Percentiles rank a stretch among this genome's conserved stretches.
Conservation (phyloP, 1,140 invertebrate species). For the Lordiphosa clarofinis region DNA sequence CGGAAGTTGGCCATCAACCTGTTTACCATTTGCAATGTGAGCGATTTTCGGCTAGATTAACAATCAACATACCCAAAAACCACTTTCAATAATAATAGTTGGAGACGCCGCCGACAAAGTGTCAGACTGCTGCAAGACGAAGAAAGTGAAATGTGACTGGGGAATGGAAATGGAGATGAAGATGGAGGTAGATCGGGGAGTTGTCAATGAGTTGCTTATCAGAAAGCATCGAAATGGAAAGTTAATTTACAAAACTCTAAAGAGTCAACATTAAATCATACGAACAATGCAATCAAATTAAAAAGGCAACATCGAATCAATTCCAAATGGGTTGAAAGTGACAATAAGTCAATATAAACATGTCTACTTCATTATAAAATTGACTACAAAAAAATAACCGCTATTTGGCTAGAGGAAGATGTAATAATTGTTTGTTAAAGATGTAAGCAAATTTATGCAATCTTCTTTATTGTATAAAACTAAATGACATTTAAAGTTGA, state of each 20-base stretch:
- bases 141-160: slow-evolving; percentile 67
- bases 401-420: too few species aligned
- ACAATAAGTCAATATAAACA: too few species aligned
- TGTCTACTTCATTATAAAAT: too few species aligned
- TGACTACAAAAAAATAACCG: too few species aligned
- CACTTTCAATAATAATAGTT: slow-evolving; percentile 60
- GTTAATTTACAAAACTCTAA: slow-evolving; percentile 35
- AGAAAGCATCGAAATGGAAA: slow-evolving; percentile 59
- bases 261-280: slow-evolving; percentile 49
- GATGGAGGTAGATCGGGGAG: slow-evolving; percentile 15
- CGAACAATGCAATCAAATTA: slow-evolving; percentile 43
- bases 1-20: slow-evolving; percentile 51
- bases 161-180: slow-evolving; percentile 17
- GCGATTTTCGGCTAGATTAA: slow-evolving; percentile 52
- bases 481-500: slow-evolving; percentile 2
- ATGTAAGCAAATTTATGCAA: slow-evolving; percentile 59
- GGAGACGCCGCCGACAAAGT: slow-evolving; percentile 25
- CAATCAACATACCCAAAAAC: slow-evolving; percentile 27
- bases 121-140: slow-evolving; percentile 20
- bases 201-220: slow-evolving; percentile 58
- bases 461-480: slow-evolving; percentile 28
- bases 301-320: slow-evolving; percentile 2
- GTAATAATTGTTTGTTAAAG: slow-evolving; percentile 42
- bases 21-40: slow-evolving; percentile 25
- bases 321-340: neutral